Conservation (phyloP, 2,797 vertebrate genomes). For the Silurus aristotelis region DNA sequence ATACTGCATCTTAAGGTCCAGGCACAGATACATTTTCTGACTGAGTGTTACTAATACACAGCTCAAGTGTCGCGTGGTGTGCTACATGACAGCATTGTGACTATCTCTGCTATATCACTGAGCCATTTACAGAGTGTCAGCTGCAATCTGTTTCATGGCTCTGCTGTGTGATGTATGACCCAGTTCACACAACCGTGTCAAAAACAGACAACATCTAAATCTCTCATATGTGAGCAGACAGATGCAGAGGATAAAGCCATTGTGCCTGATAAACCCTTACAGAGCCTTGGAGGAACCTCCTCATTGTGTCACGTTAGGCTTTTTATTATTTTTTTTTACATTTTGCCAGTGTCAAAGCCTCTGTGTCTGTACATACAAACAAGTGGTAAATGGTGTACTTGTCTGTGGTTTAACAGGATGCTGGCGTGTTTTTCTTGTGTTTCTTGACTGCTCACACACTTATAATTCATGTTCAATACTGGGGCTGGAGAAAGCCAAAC, state of each 20-base stretch:
- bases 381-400: conserved; percentile 70
- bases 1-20: conserved; percentile 28
- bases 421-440: conserved; percentile 18
- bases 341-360: conserved; percentile 73
- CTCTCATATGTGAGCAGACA: conserved; percentile 51
- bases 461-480: conserved; percentile 78
- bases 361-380: conserved; percentile 76
- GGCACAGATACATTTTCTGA: conserved; percentile 49
- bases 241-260: conserved; percentile 32
- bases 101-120: conserved; percentile 34
- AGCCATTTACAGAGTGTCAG: conserved; percentile 45
- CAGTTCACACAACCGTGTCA: conserved; percentile 52
- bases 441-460: conserved; percentile 61
- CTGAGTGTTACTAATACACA: conserved; percentile 25
- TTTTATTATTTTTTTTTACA: conserved; percentile 61
- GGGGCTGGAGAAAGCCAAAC: conserved; percentile 51
- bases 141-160: conserved; percentile 23
- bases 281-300: conserved; percentile 58
- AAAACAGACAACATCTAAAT: conserved; percentile 57
- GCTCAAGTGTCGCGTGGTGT: background rate
- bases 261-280: conserved; percentile 60
- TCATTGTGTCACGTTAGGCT: conserved; percentile 67
- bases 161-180: conserved; percentile 46
- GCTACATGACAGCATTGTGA: conserved; percentile 17
- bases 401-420: conserved; percentile 63